These are phyloP conservation scores for Penaeus japonicus DNA, from an alignment of 1,140 invertebrate species.

Conservation along the genomic window DNA sequence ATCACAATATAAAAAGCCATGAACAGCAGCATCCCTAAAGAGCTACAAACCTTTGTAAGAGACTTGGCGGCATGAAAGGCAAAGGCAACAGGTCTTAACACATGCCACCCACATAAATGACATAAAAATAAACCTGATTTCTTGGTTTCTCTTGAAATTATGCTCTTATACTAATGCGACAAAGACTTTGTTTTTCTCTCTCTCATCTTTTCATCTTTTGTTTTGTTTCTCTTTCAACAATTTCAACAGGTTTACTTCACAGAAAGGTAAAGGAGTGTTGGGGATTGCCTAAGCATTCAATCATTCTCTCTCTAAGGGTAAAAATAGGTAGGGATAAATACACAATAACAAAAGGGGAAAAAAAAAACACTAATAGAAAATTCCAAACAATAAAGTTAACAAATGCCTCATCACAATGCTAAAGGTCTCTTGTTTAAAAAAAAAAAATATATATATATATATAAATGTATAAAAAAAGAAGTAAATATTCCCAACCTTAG, in stretches of 20 bases:
- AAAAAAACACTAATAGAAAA: background rate
- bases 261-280: too few species aligned
- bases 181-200: too few species aligned
- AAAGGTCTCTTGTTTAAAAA: background rate
- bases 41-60: constrained; percentile 80
- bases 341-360: background rate
- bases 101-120: background rate
- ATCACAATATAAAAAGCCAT: background rate
- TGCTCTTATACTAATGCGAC: background rate
- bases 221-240: too few species aligned
- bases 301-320: too few species aligned
- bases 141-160: background rate
- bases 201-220: too few species aligned
- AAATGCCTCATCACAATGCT: background rate
- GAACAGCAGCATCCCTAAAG: background rate
- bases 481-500: constrained; percentile 75
- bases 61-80: constrained; percentile 96
- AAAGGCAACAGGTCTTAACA: constrained; percentile 70
- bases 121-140: background rate
- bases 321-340: background rate
- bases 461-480: background rate
- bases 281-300: too few species aligned
- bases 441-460: background rate
- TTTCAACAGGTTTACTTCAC: too few species aligned
- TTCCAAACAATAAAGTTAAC: background rate